Evolutionary conservation across 2,113 vertebrate genomes (phyloP).

Genomic region (Muscicapa adusta): DNA sequence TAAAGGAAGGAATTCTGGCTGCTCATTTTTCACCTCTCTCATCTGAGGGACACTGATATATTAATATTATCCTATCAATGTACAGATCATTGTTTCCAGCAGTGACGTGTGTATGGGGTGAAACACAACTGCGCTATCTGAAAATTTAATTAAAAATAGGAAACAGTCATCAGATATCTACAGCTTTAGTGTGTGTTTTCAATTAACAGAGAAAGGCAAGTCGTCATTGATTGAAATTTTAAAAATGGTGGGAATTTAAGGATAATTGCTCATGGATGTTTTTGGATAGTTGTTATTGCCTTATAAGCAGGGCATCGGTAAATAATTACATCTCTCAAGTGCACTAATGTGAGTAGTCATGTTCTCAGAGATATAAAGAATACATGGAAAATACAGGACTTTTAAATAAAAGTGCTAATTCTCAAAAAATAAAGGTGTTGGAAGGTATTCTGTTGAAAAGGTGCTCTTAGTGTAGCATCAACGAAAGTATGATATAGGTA

Average conservation of each 20-base stretch:
- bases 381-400: background rate
- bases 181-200: background rate
- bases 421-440: background rate
- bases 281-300: background rate
- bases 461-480: background rate
- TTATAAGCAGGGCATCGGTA: background rate
- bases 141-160: background rate
- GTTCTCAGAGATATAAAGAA: background rate
- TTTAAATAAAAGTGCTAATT: background rate
- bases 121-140: background rate
- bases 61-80: background rate
- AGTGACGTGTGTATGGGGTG: background rate
- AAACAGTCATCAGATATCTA: background rate
- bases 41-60: background rate
- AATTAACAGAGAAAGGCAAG: background rate
- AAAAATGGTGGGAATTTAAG: background rate
- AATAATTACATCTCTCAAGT: background rate
- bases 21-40: background rate
- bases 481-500: background rate
- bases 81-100: background rate
- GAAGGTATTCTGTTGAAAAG: background rate
- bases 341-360: background rate
- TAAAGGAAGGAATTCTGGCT: background rate
- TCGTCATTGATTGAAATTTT: background rate
- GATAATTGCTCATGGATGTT: background rate